Base-by-base conservation (phyloP, 92 coral and sea anemone species). In the Actinernus sp. region DNA sequence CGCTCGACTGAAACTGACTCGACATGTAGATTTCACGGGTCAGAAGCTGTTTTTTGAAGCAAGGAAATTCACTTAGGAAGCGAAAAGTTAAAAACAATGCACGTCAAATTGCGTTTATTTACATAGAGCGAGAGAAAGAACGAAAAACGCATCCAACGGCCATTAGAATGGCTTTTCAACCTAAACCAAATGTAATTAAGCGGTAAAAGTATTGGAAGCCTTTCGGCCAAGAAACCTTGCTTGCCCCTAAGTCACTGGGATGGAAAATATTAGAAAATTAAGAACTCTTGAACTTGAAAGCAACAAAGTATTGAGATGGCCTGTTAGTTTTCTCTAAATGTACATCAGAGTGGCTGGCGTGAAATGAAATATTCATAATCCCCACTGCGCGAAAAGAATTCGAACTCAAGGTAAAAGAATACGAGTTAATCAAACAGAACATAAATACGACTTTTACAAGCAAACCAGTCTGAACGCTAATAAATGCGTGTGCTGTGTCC, bases 381-480 rank as follows among this genome's bases (percentile, higher is more conserved):
- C 91, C 91, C 56, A 71, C 86, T 33, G 86, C 33, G 86, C 57
- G 21, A 46, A 50, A 71, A 78, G 82, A 78, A 85, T 70, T 41
- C 10, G 19, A 18, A 12, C 6, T 39, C 41, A n/a, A 44, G 9
- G 33, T 31, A 47, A 66, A 45, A 59, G 46, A 70, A 70, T 26
- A 49, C 34, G 26, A 56, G 14, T 70, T 31, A 56, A 70, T 39
- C 36, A 70, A 55, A 17, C 41, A 23, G 57, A 70, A 70, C 66
- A 57, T 41, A 47, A 70, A 55, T 31, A 45, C 32, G 65, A 58
- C 55, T 70, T 70, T 70, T 57, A 26, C 61, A n/a, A n/a, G n/a
- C n/a, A n/a, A n/a, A n/a, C n/a, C n/a, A n/a, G n/a, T n/a, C n/a
- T n/a, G n/a, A n/a, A n/a, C n/a, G n/a, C n/a, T n/a, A n/a, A n/a